phyloP scores from a whole-genome alignment of 1,140 invertebrate genomes.

The Platyura marginata region DNA sequence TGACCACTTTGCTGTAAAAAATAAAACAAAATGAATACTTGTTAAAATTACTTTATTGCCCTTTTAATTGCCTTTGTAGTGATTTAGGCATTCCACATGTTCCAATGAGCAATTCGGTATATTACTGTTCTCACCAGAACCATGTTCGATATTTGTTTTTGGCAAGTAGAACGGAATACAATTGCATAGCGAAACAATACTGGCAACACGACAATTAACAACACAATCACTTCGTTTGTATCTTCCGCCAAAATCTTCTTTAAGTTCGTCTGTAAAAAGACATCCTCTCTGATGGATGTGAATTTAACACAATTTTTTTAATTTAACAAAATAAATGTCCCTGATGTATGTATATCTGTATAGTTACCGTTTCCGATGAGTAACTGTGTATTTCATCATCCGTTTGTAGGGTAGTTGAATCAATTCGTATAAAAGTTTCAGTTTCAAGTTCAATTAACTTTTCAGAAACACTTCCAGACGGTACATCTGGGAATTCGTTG shows the following conservation, averaged over 20 bases:
- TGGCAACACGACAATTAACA: conserved; percentile 27
- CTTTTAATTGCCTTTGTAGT: background rate
- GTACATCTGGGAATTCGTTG: background rate
- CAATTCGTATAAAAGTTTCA: conserved; percentile 2
- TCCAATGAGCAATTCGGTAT: background rate
- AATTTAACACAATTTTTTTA: no score
- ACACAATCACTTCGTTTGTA: conserved; percentile 30
- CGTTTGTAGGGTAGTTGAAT: background rate
- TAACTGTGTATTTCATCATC: background rate
- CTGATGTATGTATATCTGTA: no score
- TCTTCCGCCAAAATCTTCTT: background rate
- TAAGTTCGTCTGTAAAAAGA: conserved; percentile 15
- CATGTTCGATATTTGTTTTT: background rate
- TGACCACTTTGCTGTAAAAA: conserved; percentile 2
- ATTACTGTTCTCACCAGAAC: no score
- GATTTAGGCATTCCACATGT: background rate
- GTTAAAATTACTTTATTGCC: no score
- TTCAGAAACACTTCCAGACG: background rate
- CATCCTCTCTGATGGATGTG: background rate
- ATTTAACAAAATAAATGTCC: no score
- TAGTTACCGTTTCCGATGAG: conserved; percentile 10
- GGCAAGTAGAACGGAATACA: conserved; percentile 30
- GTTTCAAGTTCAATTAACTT: background rate
- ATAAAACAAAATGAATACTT: background rate
- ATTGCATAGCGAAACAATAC: conserved; percentile 24